phyloP scores from a whole-genome alignment of 2,113 vertebrate genomes.

The Megaleporinus macrocephalus region DNA sequence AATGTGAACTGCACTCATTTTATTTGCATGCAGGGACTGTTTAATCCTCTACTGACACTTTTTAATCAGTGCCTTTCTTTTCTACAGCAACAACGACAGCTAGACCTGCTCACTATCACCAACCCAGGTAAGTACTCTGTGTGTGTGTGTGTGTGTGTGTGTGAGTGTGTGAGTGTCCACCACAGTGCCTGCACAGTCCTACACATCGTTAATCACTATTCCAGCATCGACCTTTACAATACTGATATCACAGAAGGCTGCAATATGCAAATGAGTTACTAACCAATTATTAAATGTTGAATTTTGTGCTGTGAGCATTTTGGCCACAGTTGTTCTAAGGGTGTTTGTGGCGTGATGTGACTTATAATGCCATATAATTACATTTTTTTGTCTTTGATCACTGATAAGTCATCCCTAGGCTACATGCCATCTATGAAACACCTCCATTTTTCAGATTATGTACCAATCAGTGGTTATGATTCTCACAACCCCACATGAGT shows the following conservation, averaged over 20 bases:
- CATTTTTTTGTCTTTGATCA: too few relatives aligned
- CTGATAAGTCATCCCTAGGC: too few relatives aligned
- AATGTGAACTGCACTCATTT: too few relatives aligned
- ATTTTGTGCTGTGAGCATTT: neutral
- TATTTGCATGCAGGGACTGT: neutral
- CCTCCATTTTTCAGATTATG: too few relatives aligned
- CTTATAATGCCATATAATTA: too few relatives aligned
- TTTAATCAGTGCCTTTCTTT: constrained; percentile 54
- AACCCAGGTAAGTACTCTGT: constrained; percentile 84
- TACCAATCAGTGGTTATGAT: too few relatives aligned
- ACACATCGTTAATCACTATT: neutral
- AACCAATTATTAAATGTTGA: neutral
- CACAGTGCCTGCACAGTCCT: neutral
- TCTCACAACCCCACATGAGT: too few relatives aligned
- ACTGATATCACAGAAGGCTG: neutral
- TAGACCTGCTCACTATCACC: constrained; percentile 97
- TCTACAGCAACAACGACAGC: constrained; percentile 91
- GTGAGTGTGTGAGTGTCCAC: neutral
- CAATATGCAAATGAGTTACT: neutral
- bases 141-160: neutral
- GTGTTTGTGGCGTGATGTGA: neutral
- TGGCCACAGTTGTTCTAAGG: neutral
- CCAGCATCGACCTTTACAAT: neutral
- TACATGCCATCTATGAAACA: too few relatives aligned
- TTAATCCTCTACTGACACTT: too few relatives aligned